These are phyloP conservation scores for Rhagologus leucostigma DNA, from an alignment of 2,113 vertebrate species.

Conservation along the genomic window DNA sequence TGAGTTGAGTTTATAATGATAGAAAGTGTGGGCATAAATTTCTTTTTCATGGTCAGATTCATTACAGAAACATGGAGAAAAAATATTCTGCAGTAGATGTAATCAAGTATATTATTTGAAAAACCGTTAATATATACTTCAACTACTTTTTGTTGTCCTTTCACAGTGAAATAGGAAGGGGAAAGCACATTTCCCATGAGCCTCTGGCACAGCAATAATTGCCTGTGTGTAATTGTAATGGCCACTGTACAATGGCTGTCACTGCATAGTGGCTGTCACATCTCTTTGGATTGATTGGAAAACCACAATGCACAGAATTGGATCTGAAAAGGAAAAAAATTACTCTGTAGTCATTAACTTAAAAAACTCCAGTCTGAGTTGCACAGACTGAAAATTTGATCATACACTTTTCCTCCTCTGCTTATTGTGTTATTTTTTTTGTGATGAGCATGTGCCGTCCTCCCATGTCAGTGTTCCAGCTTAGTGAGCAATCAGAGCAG, in stretches of 20 bases:
- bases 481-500: background rate
- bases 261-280: background rate
- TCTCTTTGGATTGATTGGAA: background rate
- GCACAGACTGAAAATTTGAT: background rate
- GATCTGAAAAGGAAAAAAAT: background rate
- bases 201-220: background rate
- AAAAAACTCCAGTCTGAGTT: background rate
- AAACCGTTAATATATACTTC: slow-evolving; percentile 2
- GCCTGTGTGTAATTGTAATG: background rate
- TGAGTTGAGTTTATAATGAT: slow-evolving; percentile 63
- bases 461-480: background rate
- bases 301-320: background rate
- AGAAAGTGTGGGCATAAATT: slow-evolving; percentile 64
- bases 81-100: slow-evolving; percentile 49
- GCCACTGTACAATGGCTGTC: background rate
- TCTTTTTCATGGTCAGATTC: slow-evolving; percentile 62
- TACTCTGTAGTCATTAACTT: background rate
- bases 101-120: slow-evolving; percentile 67
- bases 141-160: slow-evolving; percentile 8
- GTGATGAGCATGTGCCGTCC: background rate
- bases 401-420: accelerated
- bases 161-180: background rate
- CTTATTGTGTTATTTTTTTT: background rate
- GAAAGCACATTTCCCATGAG: background rate
- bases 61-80: slow-evolving; percentile 64